Evolutionary conservation across 92 coral and sea anemone species (phyloP), one percentile per base, ranked within the genome.

Genomic region (Phymanthus crucifer): DNA sequence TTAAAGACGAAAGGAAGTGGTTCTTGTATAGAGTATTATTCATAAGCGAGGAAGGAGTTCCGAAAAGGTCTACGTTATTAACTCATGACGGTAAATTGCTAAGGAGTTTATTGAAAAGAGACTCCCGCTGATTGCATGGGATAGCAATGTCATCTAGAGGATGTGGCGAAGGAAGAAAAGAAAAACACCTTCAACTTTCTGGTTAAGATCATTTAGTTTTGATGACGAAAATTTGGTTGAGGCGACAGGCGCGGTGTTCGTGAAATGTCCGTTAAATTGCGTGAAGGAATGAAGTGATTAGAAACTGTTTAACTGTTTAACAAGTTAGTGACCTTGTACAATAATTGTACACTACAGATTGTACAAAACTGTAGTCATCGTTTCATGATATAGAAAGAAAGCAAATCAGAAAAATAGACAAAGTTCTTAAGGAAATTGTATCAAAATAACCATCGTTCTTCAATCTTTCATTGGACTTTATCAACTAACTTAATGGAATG

Each of bases 261-360:
- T 52, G 79, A 35, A 75, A 54, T 33, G 70, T 75, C 79, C 79
- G 79, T 52, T 38, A 54, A n/a, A 23, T 52, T 54, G 58, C 54
- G 35, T 73, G 61, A 33, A 26, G 64, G 64, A 74, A 74, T 69
- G 65, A 52, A 61, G 11, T 24, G 66, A 32, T 57, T 57, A 17
- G 66, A 57, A 57, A 26, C 26, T 57, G 9, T 29, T 61, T 61
- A 61, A 29, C 68, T 61, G 26, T 6, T 3, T 21, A 10, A 19
- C 66, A 31, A 6, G 6, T n/a, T 21, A 58, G 1, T 61, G 29
- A 61, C 68, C 68, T 18, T 34, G 68, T 29, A 61, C 48, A 61
- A 61, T 24, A 61, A n/a, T n/a, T n/a, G 68, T 61, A 6, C 33
- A 27, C 32, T 12, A 27, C 33, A 27, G 5, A 24, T 24, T 21